Conservation (phyloP, 1,140 invertebrate genomes). For the Sarcophaga bullata region DNA sequence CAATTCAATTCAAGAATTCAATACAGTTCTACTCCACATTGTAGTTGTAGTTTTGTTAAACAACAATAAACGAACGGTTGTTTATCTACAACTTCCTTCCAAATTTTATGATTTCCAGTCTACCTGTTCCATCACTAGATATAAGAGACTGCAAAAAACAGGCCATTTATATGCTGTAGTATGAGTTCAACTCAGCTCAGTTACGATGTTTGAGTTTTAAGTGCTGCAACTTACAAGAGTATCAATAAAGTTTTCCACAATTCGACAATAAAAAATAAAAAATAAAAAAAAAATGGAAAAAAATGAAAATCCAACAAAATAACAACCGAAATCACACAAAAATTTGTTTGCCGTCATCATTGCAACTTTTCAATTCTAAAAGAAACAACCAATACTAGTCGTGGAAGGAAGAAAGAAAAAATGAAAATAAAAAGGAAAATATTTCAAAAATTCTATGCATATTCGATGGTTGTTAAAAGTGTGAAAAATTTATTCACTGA, state of each 20-base stretch:
- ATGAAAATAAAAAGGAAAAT: background rate
- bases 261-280: background rate
- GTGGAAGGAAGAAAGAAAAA: no score
- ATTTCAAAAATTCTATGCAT: conserved; percentile 10
- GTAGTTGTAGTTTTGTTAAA: no score
- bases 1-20: no score
- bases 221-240: background rate
- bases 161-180: background rate
- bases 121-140: no score
- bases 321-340: background rate
- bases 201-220: conserved; percentile 6
- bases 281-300: background rate
- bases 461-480: conserved; percentile 9
- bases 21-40: no score
- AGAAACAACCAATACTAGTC: background rate
- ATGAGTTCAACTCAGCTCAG: background rate
- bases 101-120: no score
- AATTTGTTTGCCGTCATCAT: background rate
- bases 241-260: background rate
- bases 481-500: conserved; percentile 4
- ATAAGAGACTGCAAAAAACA: background rate
- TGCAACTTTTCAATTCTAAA: background rate
- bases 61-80: no score
- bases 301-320: background rate
- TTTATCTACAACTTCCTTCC: no score